Evolutionary conservation across 1,140 invertebrate genomes (phyloP).

Genomic region (Dolichoris vasculosae): DNA sequence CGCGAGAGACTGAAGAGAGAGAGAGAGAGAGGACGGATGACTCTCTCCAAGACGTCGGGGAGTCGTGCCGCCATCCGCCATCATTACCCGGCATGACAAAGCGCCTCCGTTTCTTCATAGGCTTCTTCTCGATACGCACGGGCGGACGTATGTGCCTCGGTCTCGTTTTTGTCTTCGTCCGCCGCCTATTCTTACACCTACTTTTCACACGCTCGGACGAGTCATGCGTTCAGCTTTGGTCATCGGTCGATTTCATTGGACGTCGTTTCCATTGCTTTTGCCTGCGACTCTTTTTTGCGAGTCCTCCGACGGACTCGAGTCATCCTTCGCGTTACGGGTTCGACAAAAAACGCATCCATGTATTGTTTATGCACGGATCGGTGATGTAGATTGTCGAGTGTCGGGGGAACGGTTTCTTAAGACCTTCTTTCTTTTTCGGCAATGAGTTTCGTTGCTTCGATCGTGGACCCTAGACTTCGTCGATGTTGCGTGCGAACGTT

Average conservation of each 20-base stretch:
- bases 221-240: not conserved
- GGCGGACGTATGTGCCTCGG: not conserved
- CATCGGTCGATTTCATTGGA: conserved; percentile 12
- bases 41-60: conserved; percentile 25
- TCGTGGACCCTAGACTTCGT: too few relatives aligned
- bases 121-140: not conserved
- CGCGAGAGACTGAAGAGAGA: not conserved
- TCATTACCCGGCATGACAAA: conserved; percentile 69
- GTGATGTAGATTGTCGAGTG: too few relatives aligned
- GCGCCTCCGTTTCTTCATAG: conserved; percentile 53
- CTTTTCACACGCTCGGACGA: conserved; percentile 42
- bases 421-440: too few relatives aligned
- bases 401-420: too few relatives aligned
- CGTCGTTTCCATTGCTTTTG: not conserved
- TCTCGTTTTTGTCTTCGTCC: conserved; percentile 5
- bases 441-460: too few relatives aligned
- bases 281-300: not conserved
- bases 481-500: too few relatives aligned
- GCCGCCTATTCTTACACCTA: conserved; percentile 49
- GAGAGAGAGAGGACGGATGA: conserved; percentile 1
- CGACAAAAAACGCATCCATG: too few relatives aligned
- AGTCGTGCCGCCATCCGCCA: conserved; percentile 59
- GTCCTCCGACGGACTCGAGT: not conserved
- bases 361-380: too few relatives aligned
- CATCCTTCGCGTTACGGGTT: too few relatives aligned